Evolutionary conservation across 2,888 invertebrate species (phyloP).

Genomic region (Drosophila planitibia): DNA sequence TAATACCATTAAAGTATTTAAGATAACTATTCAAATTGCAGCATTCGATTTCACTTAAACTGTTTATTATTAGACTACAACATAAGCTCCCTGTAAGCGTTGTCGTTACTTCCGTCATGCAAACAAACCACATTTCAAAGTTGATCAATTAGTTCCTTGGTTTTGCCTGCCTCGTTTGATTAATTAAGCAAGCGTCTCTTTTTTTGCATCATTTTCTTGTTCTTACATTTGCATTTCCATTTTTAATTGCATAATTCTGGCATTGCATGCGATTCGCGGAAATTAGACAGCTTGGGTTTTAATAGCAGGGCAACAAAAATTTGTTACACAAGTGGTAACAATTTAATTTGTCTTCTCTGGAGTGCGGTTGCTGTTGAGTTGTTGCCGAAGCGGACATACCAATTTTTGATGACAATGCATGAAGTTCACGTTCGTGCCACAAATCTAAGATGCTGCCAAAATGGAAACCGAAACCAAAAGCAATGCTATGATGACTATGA

Average conservation of each 20-base stretch:
- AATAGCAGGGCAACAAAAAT: constrained; percentile 1
- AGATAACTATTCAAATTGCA: constrained; percentile 33
- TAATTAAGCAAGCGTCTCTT: constrained; percentile 43
- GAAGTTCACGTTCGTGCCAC: constrained; percentile 79
- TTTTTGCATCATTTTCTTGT: constrained; percentile 23
- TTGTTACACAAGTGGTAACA: constrained; percentile 66
- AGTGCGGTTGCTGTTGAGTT: constrained; percentile 11
- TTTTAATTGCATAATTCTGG: constrained; percentile 78
- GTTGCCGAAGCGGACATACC: constrained; percentile 37
- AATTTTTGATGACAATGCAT: constrained; percentile 76
- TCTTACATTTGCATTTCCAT: constrained; percentile 59
- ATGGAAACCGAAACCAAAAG: constrained; percentile 60
- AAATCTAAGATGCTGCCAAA: constrained; percentile 69
- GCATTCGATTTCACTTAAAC: constrained; percentile 1
- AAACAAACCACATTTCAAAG: neutral
- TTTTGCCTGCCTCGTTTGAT: constrained; percentile 46
- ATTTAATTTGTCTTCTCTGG: constrained; percentile 68
- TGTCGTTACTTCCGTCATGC: constrained; percentile 29
- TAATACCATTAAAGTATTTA: constrained; percentile 35
- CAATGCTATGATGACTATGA: constrained; percentile 4
- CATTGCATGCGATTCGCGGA: constrained; percentile 69
- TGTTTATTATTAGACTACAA: constrained; percentile 5
- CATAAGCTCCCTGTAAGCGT: constrained; percentile 5
- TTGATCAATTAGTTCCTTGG: constrained; percentile 33
- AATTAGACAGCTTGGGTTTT: constrained; percentile 20